Evolutionary conservation across 2,113 vertebrate species (phyloP), one percentile per base, ranked within the genome.

Genomic region (Neoarius graeffei): DNA sequence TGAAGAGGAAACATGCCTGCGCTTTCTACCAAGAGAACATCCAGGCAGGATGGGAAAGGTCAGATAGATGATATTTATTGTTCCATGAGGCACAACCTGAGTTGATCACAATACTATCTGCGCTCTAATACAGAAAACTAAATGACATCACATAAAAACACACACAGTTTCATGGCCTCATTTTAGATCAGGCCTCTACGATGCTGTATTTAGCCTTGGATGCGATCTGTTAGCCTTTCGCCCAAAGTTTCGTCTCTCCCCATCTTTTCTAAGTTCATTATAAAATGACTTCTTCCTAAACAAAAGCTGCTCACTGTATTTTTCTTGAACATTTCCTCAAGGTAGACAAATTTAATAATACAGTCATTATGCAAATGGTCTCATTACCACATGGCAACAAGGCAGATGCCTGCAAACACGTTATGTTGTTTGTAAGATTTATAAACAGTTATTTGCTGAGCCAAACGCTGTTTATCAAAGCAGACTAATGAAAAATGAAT

Each of bases 281-380:
- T 95, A 94, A 93, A 92, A 92, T 93, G 93, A 62, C 80, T 42
- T 94, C 93, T 87, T 89, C 91, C 79, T 94, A 92, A 94, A 96
- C 88, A 94, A 92, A 89, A 87, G 93, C n/a, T 81, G 66, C 88
- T 86, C 66, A 59, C 80, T 82, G 57, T 82, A 23, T 82, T 89
- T 94, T 93, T 94, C 95, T 91, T 95, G 93, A 95, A 96, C 95
- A 93, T 94, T 96, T 96, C 95, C 96, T 96, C 94, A 96, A 97
- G 95, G 95, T 92, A 95, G 92, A 92, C 91, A 96, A 95, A 95
- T 95, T 94, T 93, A 95, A 95, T 97, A 96, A 97, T 96, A 94
- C 94, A 93, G 94, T 96, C 94, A 97, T 97, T 97, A 97, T 97
- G 96, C 95, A 96, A 97, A 98, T 97, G 76, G 92, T 88, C 94